A percentile compares a stretch with the other conserved stretches of the same genome.
Evolutionary conservation across 2,797 vertebrate genomes (phyloP).

Genomic region (Catharus ustulatus): DNA sequence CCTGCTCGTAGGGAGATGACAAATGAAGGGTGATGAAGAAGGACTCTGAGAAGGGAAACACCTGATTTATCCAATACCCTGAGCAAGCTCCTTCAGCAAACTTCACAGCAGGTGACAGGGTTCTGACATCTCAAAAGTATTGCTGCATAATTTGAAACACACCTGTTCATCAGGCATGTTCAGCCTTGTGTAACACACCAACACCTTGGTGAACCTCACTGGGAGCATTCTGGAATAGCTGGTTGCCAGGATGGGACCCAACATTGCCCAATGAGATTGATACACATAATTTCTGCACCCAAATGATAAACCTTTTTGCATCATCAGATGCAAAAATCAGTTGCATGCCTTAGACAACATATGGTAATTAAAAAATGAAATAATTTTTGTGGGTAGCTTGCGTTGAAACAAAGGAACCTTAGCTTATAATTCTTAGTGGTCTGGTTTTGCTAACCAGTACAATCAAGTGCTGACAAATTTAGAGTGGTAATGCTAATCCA

Average conservation of each 20-base stretch:
- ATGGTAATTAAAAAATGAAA: neutral
- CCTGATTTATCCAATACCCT: neutral
- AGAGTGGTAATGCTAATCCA: neutral
- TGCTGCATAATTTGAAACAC: neutral
- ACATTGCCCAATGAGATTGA: neutral
- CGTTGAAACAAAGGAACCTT: neutral
- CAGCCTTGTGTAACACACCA: neutral
- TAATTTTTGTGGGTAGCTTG: neutral
- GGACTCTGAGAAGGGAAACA: neutral
- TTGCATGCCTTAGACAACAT: neutral
- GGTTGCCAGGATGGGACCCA: neutral
- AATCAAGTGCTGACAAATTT: neutral
- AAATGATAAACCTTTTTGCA: neutral
- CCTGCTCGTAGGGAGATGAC: accelerated
- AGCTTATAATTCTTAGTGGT: neutral
- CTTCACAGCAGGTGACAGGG: neutral
- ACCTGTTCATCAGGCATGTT: neutral
- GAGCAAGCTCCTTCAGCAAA: neutral
- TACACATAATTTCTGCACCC: neutral
- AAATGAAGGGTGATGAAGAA: neutral
- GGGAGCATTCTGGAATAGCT: neutral
- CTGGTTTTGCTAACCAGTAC: neutral
- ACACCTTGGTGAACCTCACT: neutral
- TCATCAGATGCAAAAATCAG: neutral
- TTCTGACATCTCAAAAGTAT: neutral